Evolutionary conservation across 2,797 vertebrate genomes (phyloP), one percentile per base, ranked within the genome.

Genomic region (Pempheris klunzingeri): DNA sequence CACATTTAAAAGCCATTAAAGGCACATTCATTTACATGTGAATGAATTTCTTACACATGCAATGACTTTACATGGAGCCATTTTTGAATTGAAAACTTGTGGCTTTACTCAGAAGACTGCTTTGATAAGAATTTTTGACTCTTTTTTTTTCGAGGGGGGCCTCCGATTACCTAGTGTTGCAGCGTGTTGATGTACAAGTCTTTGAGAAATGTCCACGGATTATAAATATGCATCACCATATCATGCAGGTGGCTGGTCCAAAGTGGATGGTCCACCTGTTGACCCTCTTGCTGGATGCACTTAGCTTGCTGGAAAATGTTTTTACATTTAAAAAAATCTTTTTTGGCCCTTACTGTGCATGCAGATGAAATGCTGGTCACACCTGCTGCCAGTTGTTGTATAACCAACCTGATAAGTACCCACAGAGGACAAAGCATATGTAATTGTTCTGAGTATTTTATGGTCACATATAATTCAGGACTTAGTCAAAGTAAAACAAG

Each of bases 341-440:
- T 15, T 71, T 75, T 52, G 28, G n/a, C 46, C 14, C 4, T 14
- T 44, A 65, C 41, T 20, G 53, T 52, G 64, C 47, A 71, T 79
- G 49, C 61, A 65, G 44, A 71, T 81, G 39, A 73, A 61, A 47
- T 17, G 7, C 57, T 36, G 28, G 7, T 64, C 49, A 53, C 72
- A 83, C 63, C 75, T 81, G 68, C 71, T 71, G 41, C 53, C 58
- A 41, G 65, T 60, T 74, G 52, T 65, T 78, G 59, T 32, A 20
- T 65, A 49, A 81, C 71, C 64, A 68, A 24, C 47, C n/a, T 74
- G 62, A 75, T 71, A 71, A 78, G 43, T 57, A 43, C 22, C 59
- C 71, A 75, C 55, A 57, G 39, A 49, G 30, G 46, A 69, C 59
- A 53, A 54, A 12, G 46, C 46, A 55, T 52, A 5, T 18, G 55